Evolutionary conservation across 2,888 invertebrate species (phyloP).

Genomic region (Gasteruption jaculator): DNA sequence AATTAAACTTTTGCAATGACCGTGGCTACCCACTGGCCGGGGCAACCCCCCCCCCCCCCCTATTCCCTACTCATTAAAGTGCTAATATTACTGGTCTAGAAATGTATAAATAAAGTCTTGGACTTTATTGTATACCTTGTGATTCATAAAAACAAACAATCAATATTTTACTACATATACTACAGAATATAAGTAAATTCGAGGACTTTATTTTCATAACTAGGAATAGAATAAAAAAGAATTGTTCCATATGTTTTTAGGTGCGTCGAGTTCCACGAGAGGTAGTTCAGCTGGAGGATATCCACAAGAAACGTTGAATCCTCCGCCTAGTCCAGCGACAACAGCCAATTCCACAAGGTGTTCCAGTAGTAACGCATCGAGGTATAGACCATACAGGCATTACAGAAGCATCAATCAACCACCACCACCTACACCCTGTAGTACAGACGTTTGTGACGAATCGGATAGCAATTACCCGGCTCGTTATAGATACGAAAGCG

Average conservation of each 20-base stretch:
- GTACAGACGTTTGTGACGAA: conserved; percentile 90
- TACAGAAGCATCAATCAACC: conserved; percentile 75
- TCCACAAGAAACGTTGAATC: conserved; percentile 83
- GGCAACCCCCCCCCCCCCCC: no score
- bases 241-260: conserved; percentile 27
- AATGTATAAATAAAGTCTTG: not conserved
- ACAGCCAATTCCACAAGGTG: conserved; percentile 60
- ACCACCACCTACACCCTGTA: conserved; percentile 92
- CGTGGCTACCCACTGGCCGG: no score
- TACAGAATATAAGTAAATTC: not conserved
- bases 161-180: not conserved
- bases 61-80: no score
- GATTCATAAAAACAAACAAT: not conserved
- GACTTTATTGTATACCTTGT: not conserved
- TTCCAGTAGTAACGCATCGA: conserved; percentile 56
- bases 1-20: no score
- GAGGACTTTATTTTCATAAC: not conserved
- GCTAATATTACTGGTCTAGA: no score
- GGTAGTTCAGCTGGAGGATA: conserved; percentile 61
- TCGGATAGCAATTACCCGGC: conserved; percentile 72
- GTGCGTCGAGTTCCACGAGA: conserved; percentile 66
- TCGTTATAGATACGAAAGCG: conserved; percentile 60
- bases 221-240: no score
- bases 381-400: conserved; percentile 72
- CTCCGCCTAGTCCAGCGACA: conserved; percentile 85